A percentile compares a stretch with the other conserved stretches of the same genome.
Evolutionary conservation across 2,113 vertebrate genomes (phyloP).

Genomic region (Xenus cinereus): DNA sequence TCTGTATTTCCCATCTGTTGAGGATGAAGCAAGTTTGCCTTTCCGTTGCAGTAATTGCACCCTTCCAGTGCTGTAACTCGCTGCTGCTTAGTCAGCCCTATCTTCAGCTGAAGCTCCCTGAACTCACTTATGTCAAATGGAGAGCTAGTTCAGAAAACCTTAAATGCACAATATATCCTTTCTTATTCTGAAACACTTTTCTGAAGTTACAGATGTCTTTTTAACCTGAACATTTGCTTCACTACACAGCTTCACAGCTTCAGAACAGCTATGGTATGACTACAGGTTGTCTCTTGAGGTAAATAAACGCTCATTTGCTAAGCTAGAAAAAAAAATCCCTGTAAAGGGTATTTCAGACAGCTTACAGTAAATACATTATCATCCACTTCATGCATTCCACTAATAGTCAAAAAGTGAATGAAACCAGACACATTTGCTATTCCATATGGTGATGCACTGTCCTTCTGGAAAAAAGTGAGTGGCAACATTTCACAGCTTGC

Average conservation of each 20-base stretch:
- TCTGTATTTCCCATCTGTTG: not conserved
- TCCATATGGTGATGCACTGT: not conserved
- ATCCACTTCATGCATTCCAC: not conserved
- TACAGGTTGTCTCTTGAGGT: not conserved
- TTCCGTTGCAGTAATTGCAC: not conserved
- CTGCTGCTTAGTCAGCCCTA: not conserved
- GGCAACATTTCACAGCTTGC: not conserved
- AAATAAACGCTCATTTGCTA: not conserved
- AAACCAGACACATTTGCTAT: not conserved
- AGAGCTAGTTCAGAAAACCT: not conserved
- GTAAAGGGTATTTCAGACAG: not conserved
- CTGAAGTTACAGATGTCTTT: not conserved
- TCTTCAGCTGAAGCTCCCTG: not conserved
- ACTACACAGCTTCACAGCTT: not conserved
- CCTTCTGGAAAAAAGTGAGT: not conserved
- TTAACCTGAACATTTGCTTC: not conserved
- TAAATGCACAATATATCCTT: not conserved
- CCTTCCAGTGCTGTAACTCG: accelerated
- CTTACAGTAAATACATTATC: not conserved
- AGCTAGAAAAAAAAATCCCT: not conserved
- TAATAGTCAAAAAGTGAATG: not conserved
- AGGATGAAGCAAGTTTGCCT: not conserved
- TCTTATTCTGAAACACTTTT: not conserved
- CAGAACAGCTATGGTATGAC: not conserved
- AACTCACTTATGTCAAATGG: not conserved